A percentile compares a stretch with the other conserved stretches of the same genome.
phyloP scores from a whole-genome alignment of 2,888 invertebrate species.

The Platerodrilus igneus region DNA sequence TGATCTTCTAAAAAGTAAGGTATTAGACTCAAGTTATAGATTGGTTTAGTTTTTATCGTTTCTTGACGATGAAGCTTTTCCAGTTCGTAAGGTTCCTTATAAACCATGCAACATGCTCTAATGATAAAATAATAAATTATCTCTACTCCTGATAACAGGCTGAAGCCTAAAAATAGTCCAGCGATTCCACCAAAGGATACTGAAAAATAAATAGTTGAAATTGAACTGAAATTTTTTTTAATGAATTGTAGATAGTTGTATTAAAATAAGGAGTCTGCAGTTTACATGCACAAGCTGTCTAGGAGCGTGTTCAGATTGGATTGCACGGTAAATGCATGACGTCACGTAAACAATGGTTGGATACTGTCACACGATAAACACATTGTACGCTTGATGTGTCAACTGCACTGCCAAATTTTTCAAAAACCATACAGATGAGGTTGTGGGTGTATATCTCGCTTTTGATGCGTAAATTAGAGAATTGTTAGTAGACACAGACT shows the following conservation, averaged over 20 bases:
- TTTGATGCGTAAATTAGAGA: too few relatives aligned
- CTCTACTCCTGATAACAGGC: slow-evolving; percentile 71
- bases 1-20: slow-evolving; percentile 41
- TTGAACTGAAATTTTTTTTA: not conserved
- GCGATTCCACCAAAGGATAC: slow-evolving; percentile 65
- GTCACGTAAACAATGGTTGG: too few relatives aligned
- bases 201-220: slow-evolving; percentile 36
- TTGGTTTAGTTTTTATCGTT: slow-evolving; percentile 34
- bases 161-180: slow-evolving; percentile 68
- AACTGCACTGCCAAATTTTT: too few relatives aligned
- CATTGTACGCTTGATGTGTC: too few relatives aligned
- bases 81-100: slow-evolving; percentile 51
- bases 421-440: too few relatives aligned
- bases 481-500: too few relatives aligned
- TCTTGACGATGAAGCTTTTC: slow-evolving; percentile 49
- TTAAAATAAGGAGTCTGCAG: not conserved
- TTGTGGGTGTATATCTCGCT: too few relatives aligned
- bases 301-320: too few relatives aligned
- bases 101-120: slow-evolving; percentile 61
- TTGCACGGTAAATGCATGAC: too few relatives aligned
- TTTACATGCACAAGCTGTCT: not conserved
- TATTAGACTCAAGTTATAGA: slow-evolving; percentile 42
- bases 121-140: slow-evolving; percentile 72
- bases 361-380: too few relatives aligned
- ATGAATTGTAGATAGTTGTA: not conserved